Evolutionary conservation across 2,113 vertebrate species (phyloP).

Genomic region (Upupa epops): DNA sequence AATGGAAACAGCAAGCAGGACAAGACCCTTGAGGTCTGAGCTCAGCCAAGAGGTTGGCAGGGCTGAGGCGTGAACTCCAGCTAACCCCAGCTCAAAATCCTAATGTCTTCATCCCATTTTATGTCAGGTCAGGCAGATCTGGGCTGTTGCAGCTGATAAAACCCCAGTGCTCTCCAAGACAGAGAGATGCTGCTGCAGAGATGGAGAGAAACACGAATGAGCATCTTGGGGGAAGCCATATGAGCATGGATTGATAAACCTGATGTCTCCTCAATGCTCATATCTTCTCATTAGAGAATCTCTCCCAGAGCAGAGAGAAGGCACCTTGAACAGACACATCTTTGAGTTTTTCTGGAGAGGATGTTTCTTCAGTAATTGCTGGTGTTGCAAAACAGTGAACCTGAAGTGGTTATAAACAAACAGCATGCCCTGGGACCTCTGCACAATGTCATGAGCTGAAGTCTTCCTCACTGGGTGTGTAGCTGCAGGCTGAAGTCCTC

Average conservation of each 20-base stretch:
- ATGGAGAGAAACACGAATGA: neutral
- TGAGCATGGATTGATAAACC: neutral
- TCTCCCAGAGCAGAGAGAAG: neutral
- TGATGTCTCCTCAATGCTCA: neutral
- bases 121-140: neutral
- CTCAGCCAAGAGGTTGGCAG: neutral
- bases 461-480: neutral
- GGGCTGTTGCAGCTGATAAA: neutral
- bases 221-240: neutral
- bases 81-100: neutral
- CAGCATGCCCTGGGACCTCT: neutral
- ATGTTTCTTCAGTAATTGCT: neutral
- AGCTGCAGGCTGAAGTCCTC: neutral
- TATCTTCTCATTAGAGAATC: neutral
- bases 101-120: neutral
- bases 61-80: constrained; percentile 28
- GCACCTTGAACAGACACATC: neutral
- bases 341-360: neutral
- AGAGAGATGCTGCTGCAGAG: neutral
- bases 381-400: neutral
- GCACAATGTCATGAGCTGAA: neutral
- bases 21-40: neutral
- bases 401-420: neutral
- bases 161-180: neutral
- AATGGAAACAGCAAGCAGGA: neutral